Base-by-base conservation (phyloP, 2,888 invertebrate genomes). In the Drosophila vallismaia region DNA sequence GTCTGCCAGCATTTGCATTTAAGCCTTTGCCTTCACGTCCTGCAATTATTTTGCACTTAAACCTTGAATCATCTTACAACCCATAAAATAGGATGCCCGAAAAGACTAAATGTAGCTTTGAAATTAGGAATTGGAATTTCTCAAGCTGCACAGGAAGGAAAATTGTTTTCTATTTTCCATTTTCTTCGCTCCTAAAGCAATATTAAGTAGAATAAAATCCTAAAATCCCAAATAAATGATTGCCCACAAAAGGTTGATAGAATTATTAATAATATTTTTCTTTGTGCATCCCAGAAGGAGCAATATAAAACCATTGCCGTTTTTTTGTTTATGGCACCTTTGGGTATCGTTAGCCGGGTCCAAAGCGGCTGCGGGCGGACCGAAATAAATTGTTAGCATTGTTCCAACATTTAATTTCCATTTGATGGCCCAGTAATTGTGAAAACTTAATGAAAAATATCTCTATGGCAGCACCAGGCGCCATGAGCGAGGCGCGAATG, bases 21-120 rank as follows among this genome's bases (percentile, higher is more conserved):
- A 56, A 79, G 58, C 49, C 49, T 60, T 60, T 52, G 12, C 10
- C 14, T 44, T 45, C 48, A 44, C 45, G 60, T 53, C 59, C 68
- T 67, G 76, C 73, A 85, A 83, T 83, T 83, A 83, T 82, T 85
- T 82, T 28, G 66, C 71, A 78, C 79, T 87, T 82, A 78, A 75
- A 46, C 54, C 62, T 57, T 19, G 7, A 82, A 77, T 69, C 72
- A 79, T 76, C 68, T 72, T 69, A 48, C 40, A 55, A 67, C 56
- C 60, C 62, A 66, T 79, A 72, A 83, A 69, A 26, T 31, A 51
- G 26, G 14, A 46, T 40, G 44, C 54, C 54, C 66, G 31, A 62
- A 76, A 48, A 59, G 28, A 54, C 28, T 5, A 28, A 6, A 28
- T 28, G 28, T 28, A 28, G 28, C 28, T 19, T 19, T 19, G 19